Evolutionary conservation across 2,888 invertebrate genomes (phyloP).

Genomic region (Diachrysia chrysitis): DNA sequence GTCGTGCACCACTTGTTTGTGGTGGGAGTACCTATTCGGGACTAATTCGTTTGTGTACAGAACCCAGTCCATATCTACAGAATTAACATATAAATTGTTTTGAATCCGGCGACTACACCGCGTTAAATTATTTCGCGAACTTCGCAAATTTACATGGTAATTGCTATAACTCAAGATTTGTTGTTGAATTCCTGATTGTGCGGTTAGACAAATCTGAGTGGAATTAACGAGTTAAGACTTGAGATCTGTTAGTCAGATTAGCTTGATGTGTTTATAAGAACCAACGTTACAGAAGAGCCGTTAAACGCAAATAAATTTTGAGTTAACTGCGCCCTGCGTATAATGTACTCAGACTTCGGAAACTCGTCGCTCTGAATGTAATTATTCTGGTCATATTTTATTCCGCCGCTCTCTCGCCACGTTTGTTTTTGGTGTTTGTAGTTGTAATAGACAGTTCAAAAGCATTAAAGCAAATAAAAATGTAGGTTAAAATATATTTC

Average conservation of each 20-base stretch:
- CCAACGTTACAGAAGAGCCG: slow-evolving; percentile 46
- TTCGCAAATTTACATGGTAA: slow-evolving; percentile 89
- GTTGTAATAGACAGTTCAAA: neutral
- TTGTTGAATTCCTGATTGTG: slow-evolving; percentile 86
- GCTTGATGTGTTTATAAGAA: slow-evolving; percentile 65
- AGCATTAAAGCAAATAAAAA: too few relatives aligned
- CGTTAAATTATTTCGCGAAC: slow-evolving; percentile 88
- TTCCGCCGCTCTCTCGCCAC: slow-evolving; percentile 23
- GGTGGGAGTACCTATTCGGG: slow-evolving; percentile 33
- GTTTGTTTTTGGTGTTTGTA: slow-evolving; percentile 16
- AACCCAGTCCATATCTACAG: slow-evolving; percentile 80
- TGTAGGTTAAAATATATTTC: neutral
- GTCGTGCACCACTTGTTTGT: slow-evolving; percentile 43
- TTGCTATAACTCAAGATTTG: slow-evolving; percentile 89
- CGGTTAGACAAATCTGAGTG: slow-evolving; percentile 80
- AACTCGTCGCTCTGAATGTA: slow-evolving; percentile 50
- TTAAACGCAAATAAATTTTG: slow-evolving; percentile 56
- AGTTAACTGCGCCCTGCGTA: slow-evolving; percentile 57
- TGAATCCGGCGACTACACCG: slow-evolving; percentile 86
- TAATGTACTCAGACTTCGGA: slow-evolving; percentile 54
- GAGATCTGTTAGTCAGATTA: slow-evolving; percentile 75
- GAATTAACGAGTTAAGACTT: slow-evolving; percentile 76
- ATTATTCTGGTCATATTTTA: slow-evolving; percentile 56
- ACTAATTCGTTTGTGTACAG: slow-evolving; percentile 63
- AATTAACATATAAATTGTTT: slow-evolving; percentile 89